These are phyloP conservation scores for Micronycteris hirsuta DNA, from an alignment of 2,113 vertebrate genomes.

Conservation along the genomic window DNA sequence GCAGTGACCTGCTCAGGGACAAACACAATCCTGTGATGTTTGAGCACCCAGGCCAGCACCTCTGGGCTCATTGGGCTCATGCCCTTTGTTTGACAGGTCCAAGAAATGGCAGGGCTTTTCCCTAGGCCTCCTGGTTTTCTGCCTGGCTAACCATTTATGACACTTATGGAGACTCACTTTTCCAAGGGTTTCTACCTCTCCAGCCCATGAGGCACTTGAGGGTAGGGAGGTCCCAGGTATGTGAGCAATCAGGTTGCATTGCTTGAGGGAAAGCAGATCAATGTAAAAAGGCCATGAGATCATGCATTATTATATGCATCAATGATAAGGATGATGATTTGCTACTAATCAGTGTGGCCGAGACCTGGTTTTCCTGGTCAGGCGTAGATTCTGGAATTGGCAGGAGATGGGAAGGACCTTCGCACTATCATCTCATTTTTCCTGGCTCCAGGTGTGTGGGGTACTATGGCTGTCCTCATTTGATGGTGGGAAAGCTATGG, in stretches of 20 bases:
- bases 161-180: background rate
- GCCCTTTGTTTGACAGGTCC: background rate
- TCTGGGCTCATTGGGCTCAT: background rate
- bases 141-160: background rate
- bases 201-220: background rate
- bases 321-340: background rate
- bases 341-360: background rate
- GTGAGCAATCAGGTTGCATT: background rate
- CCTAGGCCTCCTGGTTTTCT: background rate
- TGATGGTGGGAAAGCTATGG: background rate
- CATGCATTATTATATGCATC: background rate
- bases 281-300: background rate
- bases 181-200: background rate
- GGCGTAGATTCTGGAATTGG: background rate
- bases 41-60: background rate
- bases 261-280: background rate
- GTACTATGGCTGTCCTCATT: background rate
- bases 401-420: background rate
- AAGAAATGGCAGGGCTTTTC: background rate
- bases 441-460: background rate
- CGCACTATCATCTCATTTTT: background rate
- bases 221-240: background rate
- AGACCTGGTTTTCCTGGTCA: background rate
- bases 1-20: background rate
- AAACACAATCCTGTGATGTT: background rate